phyloP scores from a whole-genome alignment of 2,797 vertebrate genomes.

The Gymnopithys bicolor region DNA sequence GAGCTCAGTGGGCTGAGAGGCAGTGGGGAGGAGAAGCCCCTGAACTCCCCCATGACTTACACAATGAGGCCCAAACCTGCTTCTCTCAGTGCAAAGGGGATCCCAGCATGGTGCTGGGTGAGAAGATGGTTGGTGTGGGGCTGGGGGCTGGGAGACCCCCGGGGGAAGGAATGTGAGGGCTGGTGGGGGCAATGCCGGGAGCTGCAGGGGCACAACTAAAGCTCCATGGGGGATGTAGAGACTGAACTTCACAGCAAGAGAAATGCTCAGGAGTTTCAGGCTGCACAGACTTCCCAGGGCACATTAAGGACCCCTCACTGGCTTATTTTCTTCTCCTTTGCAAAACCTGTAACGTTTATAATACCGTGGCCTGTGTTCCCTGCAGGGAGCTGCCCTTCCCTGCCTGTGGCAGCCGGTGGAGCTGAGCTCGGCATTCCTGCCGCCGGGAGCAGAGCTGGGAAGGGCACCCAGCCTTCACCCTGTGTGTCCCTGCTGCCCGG shows the following conservation, averaged over 20 bases:
- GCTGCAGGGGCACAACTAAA: neutral
- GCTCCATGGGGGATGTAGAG: accelerated
- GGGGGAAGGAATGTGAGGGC: neutral
- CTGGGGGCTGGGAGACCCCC: accelerated
- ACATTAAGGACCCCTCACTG: neutral
- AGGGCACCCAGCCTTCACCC: neutral
- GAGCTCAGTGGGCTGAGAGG: accelerated
- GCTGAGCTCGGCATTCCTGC: neutral
- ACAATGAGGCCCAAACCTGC: neutral
- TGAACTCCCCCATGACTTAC: accelerated
- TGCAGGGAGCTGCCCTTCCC: neutral
- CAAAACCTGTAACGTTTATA: neutral
- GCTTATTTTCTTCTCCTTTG: neutral
- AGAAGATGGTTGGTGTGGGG: accelerated
- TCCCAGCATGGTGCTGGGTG: accelerated
- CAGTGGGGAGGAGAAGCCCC: neutral
- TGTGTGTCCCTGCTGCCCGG: neutral
- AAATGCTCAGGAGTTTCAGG: neutral
- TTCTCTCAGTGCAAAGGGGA: accelerated
- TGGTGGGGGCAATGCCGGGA: accelerated
- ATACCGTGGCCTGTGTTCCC: neutral
- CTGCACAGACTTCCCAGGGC: neutral
- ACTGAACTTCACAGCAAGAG: neutral
- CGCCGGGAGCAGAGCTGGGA: neutral
- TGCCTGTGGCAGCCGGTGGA: neutral